Conservation (phyloP, 1,140 invertebrate genomes). For the Choristoneura fumiferana region DNA sequence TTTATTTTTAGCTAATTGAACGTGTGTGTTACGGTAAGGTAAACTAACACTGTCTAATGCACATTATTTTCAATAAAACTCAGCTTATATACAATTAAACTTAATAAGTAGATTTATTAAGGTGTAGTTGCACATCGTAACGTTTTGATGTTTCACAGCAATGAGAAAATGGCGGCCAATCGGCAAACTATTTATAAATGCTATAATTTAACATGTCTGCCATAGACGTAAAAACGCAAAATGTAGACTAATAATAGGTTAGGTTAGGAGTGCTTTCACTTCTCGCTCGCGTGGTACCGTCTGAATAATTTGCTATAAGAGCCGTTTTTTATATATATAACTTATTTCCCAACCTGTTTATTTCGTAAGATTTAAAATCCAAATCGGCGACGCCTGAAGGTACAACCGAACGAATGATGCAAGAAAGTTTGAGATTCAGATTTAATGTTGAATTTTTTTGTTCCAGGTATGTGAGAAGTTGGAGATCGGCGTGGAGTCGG, state of each 20-base stretch:
- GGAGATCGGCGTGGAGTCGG: constrained; percentile 90
- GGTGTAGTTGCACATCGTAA: too few species aligned
- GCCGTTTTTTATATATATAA: too few species aligned
- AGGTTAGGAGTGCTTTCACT: constrained; percentile 4
- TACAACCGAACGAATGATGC: neutral
- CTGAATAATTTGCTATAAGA: neutral
- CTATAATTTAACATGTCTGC: constrained; percentile 1
- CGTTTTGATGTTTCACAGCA: too few species aligned
- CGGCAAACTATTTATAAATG: neutral
- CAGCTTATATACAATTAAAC: too few species aligned
- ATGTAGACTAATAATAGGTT: constrained; percentile 11
- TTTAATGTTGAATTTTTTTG: constrained; percentile 21
- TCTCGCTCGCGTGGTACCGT: neutral
- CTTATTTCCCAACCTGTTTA: neutral
- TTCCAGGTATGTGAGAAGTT: constrained; percentile 89
- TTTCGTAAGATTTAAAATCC: neutral
- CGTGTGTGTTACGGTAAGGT: too few species aligned
- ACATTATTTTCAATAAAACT: too few species aligned
- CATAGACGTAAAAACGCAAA: constrained; percentile 14
- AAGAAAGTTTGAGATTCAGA: neutral
- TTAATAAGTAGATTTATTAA: too few species aligned
- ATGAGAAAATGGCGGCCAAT: neutral
- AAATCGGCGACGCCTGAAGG: constrained; percentile 9
- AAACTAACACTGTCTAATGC: too few species aligned
- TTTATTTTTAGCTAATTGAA: too few species aligned